A percentile compares a stretch with the other conserved stretches of the same genome.
Evolutionary conservation across 1,140 invertebrate genomes (phyloP).

Genomic region (Xylocopa sonorina): DNA sequence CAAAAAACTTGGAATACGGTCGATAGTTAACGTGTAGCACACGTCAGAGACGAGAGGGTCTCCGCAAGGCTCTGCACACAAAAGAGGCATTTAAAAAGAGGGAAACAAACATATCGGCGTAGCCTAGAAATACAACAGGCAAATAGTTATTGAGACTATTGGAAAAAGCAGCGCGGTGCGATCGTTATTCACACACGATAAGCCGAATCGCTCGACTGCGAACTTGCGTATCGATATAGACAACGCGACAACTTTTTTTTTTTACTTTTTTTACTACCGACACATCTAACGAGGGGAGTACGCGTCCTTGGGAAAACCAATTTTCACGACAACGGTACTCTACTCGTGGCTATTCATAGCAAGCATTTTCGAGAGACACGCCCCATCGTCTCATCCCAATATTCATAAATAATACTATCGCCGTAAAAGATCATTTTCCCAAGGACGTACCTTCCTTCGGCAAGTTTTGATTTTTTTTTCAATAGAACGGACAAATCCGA

Average conservation of each 20-base stretch:
- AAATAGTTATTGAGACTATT: slow-evolving; percentile 56
- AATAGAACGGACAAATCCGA: background rate
- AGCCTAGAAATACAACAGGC: slow-evolving; percentile 50
- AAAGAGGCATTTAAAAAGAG: slow-evolving; percentile 44
- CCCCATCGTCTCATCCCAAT: background rate
- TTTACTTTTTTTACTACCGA: slow-evolving; percentile 2
- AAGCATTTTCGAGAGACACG: background rate
- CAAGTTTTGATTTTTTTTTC: background rate
- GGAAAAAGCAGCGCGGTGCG: slow-evolving; percentile 45
- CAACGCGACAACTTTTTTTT: slow-evolving; percentile 19
- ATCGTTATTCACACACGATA: slow-evolving; percentile 35
- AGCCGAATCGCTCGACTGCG: slow-evolving; percentile 31
- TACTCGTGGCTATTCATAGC: background rate
- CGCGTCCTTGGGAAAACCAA: background rate
- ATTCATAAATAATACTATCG: background rate
- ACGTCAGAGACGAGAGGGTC: slow-evolving; percentile 12
- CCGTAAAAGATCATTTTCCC: background rate
- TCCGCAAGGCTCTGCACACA: slow-evolving; percentile 46
- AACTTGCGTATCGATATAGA: slow-evolving; percentile 35
- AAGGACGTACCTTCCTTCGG: background rate
- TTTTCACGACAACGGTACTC: background rate
- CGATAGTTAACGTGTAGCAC: slow-evolving; percentile 45
- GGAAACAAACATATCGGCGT: slow-evolving; percentile 43
- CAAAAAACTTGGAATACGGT: slow-evolving; percentile 52
- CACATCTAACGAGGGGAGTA: slow-evolving; percentile 14